Evolutionary conservation across 2,113 vertebrate species (phyloP).

Genomic region (Nyctibius bracteatus): DNA sequence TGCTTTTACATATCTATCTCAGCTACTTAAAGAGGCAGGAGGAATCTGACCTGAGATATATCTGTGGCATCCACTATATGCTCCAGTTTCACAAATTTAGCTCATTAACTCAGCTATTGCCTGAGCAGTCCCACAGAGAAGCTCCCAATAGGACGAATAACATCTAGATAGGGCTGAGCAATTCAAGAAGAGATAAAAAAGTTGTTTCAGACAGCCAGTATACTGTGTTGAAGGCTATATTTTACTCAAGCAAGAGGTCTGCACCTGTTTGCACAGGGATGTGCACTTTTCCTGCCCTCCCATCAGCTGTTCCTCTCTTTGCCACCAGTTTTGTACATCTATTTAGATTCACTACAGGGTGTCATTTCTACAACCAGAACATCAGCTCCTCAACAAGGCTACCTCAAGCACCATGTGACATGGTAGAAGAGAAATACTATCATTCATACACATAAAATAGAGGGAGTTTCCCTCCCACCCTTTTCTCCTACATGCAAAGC

Average conservation of each 20-base stretch:
- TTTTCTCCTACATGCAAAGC: neutral
- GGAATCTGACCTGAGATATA: neutral
- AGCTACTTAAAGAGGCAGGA: neutral
- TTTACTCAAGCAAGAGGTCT: neutral
- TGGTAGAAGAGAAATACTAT: neutral
- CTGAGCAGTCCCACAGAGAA: neutral
- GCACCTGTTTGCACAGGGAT: neutral
- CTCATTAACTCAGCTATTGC: neutral
- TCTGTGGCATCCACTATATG: neutral
- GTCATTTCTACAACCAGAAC: neutral
- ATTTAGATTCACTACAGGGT: neutral
- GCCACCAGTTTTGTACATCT: neutral
- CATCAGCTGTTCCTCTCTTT: neutral
- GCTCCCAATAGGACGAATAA: neutral
- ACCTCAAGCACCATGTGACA: neutral
- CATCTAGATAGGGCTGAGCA: rapidly evolving
- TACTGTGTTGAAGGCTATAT: rapidly evolving
- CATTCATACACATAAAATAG: neutral
- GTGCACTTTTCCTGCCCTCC: neutral
- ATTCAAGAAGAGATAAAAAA: neutral
- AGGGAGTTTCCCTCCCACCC: neutral
- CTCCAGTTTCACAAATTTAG: neutral
- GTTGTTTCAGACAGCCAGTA: neutral
- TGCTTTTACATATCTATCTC: neutral
- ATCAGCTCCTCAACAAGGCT: neutral